These are phyloP conservation scores for Zapus hudsonius DNA, from an alignment of 2,113 vertebrate species.

Conservation along the genomic window DNA sequence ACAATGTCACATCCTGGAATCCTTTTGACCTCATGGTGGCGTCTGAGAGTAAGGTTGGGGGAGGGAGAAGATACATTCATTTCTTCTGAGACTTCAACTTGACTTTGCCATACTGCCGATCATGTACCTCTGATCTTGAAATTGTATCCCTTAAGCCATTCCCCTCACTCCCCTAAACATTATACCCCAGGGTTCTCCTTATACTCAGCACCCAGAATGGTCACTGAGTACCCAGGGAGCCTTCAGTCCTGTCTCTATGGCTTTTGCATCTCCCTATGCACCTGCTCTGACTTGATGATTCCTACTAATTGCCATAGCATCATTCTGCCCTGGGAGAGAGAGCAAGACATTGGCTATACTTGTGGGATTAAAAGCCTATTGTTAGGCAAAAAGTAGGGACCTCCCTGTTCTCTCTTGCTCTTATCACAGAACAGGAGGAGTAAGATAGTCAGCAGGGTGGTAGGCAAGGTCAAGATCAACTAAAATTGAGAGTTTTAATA, in stretches of 20 bases:
- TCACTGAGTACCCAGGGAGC: neutral
- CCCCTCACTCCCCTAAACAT: neutral
- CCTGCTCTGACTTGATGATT: neutral
- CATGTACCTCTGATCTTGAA: neutral
- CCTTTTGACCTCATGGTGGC: slow-evolving; percentile 24
- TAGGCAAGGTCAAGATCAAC: neutral
- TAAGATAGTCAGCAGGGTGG: neutral
- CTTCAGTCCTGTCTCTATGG: neutral
- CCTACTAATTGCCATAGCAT: neutral
- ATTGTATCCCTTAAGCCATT: neutral
- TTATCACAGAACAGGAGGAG: neutral
- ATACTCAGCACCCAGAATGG: neutral
- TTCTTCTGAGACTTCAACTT: neutral
- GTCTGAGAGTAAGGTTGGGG: neutral
- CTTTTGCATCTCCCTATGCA: neutral
- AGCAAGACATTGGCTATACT: neutral
- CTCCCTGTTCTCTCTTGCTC: neutral
- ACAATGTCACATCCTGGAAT: neutral
- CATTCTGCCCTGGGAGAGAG: neutral
- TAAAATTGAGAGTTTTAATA: neutral
- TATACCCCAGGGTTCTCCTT: neutral
- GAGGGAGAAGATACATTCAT: neutral
- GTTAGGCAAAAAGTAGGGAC: neutral
- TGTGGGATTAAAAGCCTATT: neutral
- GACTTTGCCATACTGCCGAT: neutral